Evolutionary conservation across 2,113 vertebrate species (phyloP).

Genomic region (Rhipidura dahli): DNA sequence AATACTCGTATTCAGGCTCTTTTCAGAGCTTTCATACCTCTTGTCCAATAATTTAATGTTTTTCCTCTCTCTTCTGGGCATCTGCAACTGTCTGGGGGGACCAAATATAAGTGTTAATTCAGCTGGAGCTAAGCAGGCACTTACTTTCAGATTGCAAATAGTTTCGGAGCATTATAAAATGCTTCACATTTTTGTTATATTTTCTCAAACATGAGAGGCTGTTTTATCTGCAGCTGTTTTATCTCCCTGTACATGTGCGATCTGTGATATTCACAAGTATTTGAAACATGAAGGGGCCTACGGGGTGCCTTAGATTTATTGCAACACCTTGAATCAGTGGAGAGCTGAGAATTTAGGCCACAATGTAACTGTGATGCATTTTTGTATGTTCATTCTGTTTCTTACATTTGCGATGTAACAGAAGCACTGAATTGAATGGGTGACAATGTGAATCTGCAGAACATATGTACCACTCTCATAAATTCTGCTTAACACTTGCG

Average conservation of each 20-base stretch:
- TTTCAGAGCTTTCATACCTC: background rate
- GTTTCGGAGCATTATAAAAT: background rate
- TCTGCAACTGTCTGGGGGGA: background rate
- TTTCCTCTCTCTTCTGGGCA: background rate
- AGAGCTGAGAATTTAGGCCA: background rate
- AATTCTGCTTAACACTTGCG: background rate
- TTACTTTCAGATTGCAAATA: background rate
- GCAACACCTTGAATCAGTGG: background rate
- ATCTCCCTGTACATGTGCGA: background rate
- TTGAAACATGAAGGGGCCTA: background rate
- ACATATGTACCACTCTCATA: background rate
- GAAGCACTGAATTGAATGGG: background rate
- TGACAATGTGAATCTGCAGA: background rate
- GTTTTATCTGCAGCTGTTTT: background rate
- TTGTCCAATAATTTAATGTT: background rate
- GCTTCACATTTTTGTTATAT: background rate
- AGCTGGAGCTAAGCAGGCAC: background rate
- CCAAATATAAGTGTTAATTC: background rate
- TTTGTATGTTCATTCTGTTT: background rate
- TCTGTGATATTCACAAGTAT: background rate
- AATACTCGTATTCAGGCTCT: background rate
- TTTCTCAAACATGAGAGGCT: background rate
- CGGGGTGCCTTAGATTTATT: background rate
- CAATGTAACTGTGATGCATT: background rate
- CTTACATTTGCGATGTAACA: background rate